Base-by-base conservation (phyloP, 2,888 invertebrate species). In the Rhopalosiphum nymphaeae region DNA sequence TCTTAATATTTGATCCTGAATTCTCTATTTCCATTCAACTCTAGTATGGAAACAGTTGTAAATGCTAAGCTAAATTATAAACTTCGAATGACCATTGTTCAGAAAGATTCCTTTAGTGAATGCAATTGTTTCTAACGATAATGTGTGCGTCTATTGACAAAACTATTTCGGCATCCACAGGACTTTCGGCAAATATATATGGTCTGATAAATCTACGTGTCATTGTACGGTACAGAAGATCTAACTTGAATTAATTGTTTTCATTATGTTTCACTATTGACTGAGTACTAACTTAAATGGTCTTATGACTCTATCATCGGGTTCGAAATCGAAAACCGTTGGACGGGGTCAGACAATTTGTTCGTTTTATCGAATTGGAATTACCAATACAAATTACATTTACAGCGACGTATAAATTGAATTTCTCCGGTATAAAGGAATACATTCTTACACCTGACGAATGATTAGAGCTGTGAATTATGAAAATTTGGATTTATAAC, bases 221-320 rank as follows among this genome's bases (percentile, higher is more conserved):
- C 53, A 53, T 53, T 53, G 49, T 91, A 25, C 85, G 46, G 85
- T 57, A 36, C 91, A 57, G 56, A 46, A 86, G 44, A 91, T 57
- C 56, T 85, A 56, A 91, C 85, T 86, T 2, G 86, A 85, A 91
- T 85, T 91, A 91, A 91, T 86, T 91, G 86, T 86, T 91, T 91
- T 91, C 91, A 91, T 91, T 86, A 91, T 61, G 85, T 46, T 84
- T 86, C 25, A 29, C 57, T 57, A 86, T 86, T 86, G n/a, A 57
- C 57, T 10, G n/a, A 91, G 53, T 42, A 4, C 56, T 25, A 91
- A 91, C 57, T 86, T 91, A 91, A 91, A 91, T 57, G 57, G 44
- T 46, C 91, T 57, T 86, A 85, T 85, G 44, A 91, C 85, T 44
- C 53, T n/a, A n/a, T n/a, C 53, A 56, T n/a, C 56, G 13, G 85